Evolutionary conservation across 37 sponge, comb jelly and placozoan genomes (phyloP).

Genomic region (Chondrosia reniformis): DNA sequence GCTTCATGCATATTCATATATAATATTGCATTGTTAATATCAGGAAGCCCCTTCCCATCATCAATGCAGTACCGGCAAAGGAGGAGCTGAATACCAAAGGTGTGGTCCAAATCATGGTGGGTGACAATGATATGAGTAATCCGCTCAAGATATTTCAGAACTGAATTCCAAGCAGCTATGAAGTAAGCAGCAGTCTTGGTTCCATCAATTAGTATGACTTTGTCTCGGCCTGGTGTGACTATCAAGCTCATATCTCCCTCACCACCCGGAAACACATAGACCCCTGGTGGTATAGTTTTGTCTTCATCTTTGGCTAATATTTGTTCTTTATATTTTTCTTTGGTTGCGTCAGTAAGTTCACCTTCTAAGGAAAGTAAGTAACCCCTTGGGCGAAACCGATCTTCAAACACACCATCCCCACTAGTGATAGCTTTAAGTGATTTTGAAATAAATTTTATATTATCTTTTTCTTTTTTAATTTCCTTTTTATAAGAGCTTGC

Average conservation of each 20-base stretch:
- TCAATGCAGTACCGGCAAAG: background rate
- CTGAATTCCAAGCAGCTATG: background rate
- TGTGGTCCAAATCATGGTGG: background rate
- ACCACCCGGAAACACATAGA: constrained; percentile 7
- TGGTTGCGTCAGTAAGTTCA: background rate
- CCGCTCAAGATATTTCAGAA: background rate
- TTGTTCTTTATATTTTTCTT: background rate
- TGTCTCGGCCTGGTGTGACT: background rate
- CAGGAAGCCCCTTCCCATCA: background rate
- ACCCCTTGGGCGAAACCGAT: background rate
- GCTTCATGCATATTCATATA: background rate
- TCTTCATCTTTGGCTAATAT: background rate
- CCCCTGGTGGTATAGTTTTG: background rate
- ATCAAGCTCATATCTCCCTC: background rate
- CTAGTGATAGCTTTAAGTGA: too few species aligned
- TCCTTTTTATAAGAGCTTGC: too few species aligned
- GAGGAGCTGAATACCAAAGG: constrained; percentile 8
- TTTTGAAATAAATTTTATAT: too few species aligned
- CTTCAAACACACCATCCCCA: background rate
- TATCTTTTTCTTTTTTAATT: too few species aligned
- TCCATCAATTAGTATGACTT: background rate
- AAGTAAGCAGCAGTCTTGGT: constrained; percentile 5
- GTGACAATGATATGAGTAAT: background rate
- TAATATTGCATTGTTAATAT: background rate
- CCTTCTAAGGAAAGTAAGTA: too few species aligned